Evolutionary conservation across 2,888 invertebrate species (phyloP).

Genomic region (Spodoptera exigua): DNA sequence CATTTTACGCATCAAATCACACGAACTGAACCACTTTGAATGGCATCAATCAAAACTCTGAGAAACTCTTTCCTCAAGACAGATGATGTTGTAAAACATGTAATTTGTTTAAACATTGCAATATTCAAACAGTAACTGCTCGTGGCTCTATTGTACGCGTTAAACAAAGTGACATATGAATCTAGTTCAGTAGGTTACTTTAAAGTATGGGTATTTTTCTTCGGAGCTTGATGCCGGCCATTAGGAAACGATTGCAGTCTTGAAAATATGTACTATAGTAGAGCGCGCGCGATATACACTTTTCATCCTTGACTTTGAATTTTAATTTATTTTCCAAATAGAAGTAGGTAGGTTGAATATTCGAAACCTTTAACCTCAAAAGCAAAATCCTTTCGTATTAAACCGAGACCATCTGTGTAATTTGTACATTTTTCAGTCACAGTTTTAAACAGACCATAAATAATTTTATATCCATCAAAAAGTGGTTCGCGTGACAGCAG

Average conservation of each 20-base stretch:
- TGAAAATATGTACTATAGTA: no score
- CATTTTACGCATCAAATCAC: conserved; percentile 75
- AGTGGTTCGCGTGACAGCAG: conserved; percentile 81
- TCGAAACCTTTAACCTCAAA: not conserved
- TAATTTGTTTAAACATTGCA: conserved; percentile 45
- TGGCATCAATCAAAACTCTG: conserved; percentile 55
- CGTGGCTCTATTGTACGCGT: no score
- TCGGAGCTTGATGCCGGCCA: no score
- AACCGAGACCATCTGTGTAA: conserved; percentile 47
- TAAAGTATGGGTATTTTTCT: no score
- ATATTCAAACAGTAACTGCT: conserved; percentile 30
- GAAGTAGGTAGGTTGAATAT: no score
- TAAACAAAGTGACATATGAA: no score
- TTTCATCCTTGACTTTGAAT: no score
- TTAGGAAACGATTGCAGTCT: no score
- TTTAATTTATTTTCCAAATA: no score
- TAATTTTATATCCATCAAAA: conserved; percentile 80
- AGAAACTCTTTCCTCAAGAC: conserved; percentile 48
- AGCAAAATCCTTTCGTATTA: conserved; percentile 14
- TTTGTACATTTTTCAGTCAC: conserved; percentile 54
- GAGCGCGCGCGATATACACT: no score
- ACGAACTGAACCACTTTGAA: conserved; percentile 63
- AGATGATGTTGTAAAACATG: conserved; percentile 42
- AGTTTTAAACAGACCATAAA: conserved; percentile 67
- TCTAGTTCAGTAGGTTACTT: no score